A percentile compares a stretch with the other conserved stretches of the same genome.
Conservation (phyloP, 2,888 invertebrate species). For the Bedellia somnulentella region DNA sequence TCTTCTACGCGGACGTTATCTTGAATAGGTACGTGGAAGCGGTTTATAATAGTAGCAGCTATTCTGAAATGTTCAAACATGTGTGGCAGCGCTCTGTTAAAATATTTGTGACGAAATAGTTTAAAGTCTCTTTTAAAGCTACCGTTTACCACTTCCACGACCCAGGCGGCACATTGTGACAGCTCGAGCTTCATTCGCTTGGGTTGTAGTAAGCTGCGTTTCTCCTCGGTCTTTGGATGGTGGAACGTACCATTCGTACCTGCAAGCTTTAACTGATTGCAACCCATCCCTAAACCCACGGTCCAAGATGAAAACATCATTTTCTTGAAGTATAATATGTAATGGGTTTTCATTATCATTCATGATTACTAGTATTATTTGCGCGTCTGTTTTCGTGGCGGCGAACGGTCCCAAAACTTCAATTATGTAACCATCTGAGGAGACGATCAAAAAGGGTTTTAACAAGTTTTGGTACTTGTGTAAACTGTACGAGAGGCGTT, state of each 20-base stretch:
- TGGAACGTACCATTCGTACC: neutral
- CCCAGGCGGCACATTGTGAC: neutral
- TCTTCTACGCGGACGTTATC: neutral
- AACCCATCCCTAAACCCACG: neutral
- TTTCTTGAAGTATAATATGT: neutral
- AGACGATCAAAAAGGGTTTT: no score
- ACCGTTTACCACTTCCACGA: neutral
- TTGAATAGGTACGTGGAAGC: neutral
- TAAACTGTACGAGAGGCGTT: no score
- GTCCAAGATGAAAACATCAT: neutral
- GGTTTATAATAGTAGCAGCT: constrained; percentile 2
- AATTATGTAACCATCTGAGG: no score
- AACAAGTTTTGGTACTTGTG: no score
- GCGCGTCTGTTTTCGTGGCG: no score
- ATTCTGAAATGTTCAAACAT: constrained; percentile 3
- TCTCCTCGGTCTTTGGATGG: neutral
- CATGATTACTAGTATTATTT: neutral
- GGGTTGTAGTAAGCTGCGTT: neutral
- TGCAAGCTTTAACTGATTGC: neutral
- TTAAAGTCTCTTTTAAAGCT: constrained; percentile 3
- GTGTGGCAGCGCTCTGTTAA: no score
- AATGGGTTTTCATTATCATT: neutral
- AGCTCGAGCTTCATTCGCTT: neutral
- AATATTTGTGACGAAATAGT: constrained; percentile 1
- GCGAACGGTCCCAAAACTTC: no score